A percentile compares a stretch with the other conserved stretches of the same genome.
Evolutionary conservation across 2,888 invertebrate species (phyloP).

Genomic region (Phaonia tiefii): DNA sequence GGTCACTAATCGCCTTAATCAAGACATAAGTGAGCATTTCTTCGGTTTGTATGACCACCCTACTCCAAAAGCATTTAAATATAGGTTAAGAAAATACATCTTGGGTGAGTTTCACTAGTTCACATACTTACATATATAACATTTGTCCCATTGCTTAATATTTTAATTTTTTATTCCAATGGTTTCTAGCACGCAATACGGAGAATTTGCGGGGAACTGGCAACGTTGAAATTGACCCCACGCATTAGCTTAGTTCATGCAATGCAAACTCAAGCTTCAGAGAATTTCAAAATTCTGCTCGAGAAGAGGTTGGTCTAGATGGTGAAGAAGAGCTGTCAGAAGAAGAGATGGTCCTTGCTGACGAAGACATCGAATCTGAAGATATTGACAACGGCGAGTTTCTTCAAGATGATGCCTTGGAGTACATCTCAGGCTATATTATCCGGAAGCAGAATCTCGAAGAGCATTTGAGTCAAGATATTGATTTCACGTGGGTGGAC

Average conservation of each 20-base stretch:
- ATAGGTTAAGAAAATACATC: slow-evolving; percentile 24
- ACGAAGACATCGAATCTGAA: not conserved
- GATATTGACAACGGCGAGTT: not conserved
- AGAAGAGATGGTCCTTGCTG: not conserved
- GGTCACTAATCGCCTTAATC: not conserved
- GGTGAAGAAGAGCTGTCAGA: not conserved
- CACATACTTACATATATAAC: not conserved
- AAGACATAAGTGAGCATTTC: slow-evolving; percentile 6
- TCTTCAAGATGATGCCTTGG: slow-evolving; percentile 44
- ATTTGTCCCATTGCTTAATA: no score
- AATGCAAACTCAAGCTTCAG: not conserved
- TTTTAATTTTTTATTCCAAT: no score
- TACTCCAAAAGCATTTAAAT: slow-evolving; percentile 38
- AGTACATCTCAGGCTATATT: slow-evolving; percentile 25
- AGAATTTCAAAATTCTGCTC: no score
- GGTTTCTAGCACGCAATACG: slow-evolving; percentile 13
- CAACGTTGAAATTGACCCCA: slow-evolving; percentile 7
- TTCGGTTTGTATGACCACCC: slow-evolving; percentile 42
- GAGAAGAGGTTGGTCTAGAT: no score
- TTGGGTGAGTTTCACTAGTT: not conserved
- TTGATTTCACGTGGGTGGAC: slow-evolving; percentile 46
- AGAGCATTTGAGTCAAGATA: slow-evolving; percentile 13
- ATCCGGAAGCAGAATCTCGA: slow-evolving; percentile 28
- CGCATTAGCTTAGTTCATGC: not conserved
- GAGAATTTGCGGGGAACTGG: not conserved